Conservation (phyloP, 2,888 invertebrate species). For the Aricia artaxerxes region DNA sequence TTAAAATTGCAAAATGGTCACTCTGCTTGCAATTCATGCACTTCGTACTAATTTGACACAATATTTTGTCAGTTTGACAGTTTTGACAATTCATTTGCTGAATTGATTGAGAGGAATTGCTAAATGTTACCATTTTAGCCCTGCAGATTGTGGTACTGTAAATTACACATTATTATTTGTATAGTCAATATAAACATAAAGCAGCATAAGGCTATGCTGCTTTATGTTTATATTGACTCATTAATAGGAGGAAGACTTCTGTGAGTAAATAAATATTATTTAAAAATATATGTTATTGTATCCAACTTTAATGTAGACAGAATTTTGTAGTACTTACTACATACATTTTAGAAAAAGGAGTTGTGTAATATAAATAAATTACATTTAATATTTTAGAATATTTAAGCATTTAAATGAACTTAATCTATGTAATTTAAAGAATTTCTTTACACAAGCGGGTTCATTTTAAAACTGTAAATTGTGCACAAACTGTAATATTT, state of each 20-base stretch:
- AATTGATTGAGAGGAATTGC: too few relatives aligned
- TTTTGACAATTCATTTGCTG: too few relatives aligned
- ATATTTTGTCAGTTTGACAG: too few relatives aligned
- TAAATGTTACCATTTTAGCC: too few relatives aligned
- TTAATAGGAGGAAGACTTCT: not conserved
- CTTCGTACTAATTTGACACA: too few relatives aligned
- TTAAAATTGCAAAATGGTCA: too few relatives aligned
- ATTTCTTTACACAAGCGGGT: not conserved
- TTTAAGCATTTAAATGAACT: constrained; percentile 12
- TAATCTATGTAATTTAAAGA: not conserved
- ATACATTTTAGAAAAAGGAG: not conserved
- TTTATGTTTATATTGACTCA: not conserved
- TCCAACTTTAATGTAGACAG: not conserved
- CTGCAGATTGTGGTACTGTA: too few relatives aligned
- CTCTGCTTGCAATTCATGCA: too few relatives aligned
- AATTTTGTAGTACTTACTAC: not conserved
- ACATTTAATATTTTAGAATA: not conserved
- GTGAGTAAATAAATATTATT: not conserved
- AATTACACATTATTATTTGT: not conserved
- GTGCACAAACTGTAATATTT: constrained; percentile 8
- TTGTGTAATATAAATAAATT: not conserved
- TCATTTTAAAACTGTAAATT: constrained; percentile 3
- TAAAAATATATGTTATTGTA: not conserved
- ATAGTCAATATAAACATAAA: too few relatives aligned
- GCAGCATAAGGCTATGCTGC: too few relatives aligned